Percentiles rank a stretch among this genome's conserved stretches.
phyloP scores from a whole-genome alignment of 2,113 vertebrate species.

The Spheniscus mendiculus region DNA sequence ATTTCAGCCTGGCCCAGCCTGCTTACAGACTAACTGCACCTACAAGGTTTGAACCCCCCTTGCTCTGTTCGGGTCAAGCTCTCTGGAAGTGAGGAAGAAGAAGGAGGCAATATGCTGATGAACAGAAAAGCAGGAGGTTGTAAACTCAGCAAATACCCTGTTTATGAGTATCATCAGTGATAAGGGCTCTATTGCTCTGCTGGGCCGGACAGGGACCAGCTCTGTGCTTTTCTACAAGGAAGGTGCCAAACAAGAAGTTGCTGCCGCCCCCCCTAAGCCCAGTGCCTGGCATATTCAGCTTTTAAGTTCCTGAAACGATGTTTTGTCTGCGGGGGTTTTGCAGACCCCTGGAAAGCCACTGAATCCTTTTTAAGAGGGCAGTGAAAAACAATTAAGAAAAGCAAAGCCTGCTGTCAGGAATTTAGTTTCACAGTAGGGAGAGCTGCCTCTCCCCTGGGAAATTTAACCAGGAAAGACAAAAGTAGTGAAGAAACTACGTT shows the following conservation, averaged over 20 bases:
- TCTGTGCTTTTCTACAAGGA: not conserved
- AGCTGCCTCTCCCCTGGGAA: not conserved
- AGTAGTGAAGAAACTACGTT: not conserved
- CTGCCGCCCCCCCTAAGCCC: not conserved
- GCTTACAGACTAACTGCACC: not conserved
- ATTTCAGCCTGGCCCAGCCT: not conserved
- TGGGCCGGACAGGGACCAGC: not conserved
- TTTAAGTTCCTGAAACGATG: not conserved
- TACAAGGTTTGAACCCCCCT: fast-evolving
- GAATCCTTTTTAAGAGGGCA: not conserved
- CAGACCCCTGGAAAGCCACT: not conserved
- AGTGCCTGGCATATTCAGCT: not conserved
- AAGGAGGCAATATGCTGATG: not conserved
- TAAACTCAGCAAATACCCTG: not conserved
- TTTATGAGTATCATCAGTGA: fast-evolving
- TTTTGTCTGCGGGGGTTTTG: too few species aligned
- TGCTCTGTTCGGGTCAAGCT: not conserved
- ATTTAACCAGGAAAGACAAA: not conserved
- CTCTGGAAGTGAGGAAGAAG: not conserved
- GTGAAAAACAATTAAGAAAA: not conserved
- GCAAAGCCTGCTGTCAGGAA: not conserved
- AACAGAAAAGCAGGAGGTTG: not conserved
- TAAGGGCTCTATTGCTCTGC: not conserved
- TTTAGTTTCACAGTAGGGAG: not conserved
- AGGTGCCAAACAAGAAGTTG: not conserved